A percentile compares a stretch with the other conserved stretches of the same genome.
Conservation (phyloP, 2,797 vertebrate species). For the Gorsachius magnificus region DNA sequence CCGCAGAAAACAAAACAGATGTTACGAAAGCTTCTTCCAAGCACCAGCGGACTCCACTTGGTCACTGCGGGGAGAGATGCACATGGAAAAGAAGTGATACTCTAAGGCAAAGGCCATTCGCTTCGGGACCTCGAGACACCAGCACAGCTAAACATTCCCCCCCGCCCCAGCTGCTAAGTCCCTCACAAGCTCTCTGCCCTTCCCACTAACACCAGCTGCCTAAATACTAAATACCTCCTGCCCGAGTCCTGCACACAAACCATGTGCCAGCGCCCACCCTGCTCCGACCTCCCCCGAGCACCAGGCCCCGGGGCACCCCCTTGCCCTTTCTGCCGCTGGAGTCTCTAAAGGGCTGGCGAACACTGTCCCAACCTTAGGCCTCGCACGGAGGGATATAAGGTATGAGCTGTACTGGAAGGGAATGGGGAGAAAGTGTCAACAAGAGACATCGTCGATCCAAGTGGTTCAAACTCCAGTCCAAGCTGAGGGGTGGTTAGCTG, state of each 20-base stretch:
- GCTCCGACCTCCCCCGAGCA: not conserved
- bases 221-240: not conserved
- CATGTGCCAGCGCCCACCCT: not conserved
- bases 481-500: constrained; percentile 64
- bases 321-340: not conserved
- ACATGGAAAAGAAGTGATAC: constrained; percentile 30
- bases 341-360: not conserved
- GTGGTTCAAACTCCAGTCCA: constrained; percentile 29
- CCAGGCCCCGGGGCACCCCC: not conserved
- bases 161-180: not conserved
- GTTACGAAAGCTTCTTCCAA: constrained; percentile 68
- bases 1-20: constrained; percentile 59
- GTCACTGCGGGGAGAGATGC: constrained; percentile 51
- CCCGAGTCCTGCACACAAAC: not conserved
- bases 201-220: not conserved
- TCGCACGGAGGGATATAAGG: constrained; percentile 53
- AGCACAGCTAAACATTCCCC: not conserved
- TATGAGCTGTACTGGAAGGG: constrained; percentile 62
- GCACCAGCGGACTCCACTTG: constrained; percentile 54
- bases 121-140: not conserved
- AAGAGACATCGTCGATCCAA: constrained; percentile 48
- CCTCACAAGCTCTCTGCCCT: not conserved
- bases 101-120: constrained; percentile 59
- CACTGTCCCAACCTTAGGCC: constrained; percentile 31
- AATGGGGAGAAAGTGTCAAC: constrained; percentile 62